Percentiles rank a stretch among this genome's conserved stretches.
Conservation (phyloP, 2,113 vertebrate genomes). For the Perca schrenkii region DNA sequence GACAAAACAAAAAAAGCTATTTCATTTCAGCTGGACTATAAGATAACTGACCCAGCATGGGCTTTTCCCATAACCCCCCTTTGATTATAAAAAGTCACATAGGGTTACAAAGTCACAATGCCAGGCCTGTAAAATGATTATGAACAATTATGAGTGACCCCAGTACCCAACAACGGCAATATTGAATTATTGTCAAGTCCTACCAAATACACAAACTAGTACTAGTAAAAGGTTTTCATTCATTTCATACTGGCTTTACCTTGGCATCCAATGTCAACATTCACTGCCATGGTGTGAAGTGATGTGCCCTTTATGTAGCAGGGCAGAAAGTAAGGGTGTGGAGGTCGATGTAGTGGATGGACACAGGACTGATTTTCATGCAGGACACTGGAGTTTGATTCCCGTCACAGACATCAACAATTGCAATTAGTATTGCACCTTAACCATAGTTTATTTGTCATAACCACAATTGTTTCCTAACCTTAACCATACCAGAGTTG, state of each 20-base stretch:
- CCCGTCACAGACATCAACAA: background rate
- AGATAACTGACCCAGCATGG: background rate
- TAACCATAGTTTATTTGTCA: background rate
- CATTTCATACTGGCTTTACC: background rate
- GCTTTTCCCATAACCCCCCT: background rate
- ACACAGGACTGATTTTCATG: background rate
- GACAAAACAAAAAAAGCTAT: background rate
- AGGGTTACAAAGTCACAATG: background rate
- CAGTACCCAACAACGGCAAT: background rate
- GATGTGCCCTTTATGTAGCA: background rate
- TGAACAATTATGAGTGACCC: background rate
- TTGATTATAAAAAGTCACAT: background rate
- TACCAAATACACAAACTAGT: background rate
- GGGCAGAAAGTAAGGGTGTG: background rate
- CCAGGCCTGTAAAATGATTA: slow-evolving; percentile 11
- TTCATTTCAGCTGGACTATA: background rate
- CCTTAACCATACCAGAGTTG: background rate
- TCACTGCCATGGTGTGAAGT: background rate
- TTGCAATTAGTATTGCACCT: background rate
- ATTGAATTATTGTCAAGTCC: background rate
- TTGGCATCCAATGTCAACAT: background rate
- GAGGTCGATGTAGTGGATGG: background rate
- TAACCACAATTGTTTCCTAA: background rate
- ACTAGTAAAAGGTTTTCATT: too few relatives aligned
- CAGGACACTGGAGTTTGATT: background rate